These are phyloP conservation scores for Oenanthe melanoleuca DNA, from an alignment of 2,113 vertebrate genomes.

Conservation along the genomic window DNA sequence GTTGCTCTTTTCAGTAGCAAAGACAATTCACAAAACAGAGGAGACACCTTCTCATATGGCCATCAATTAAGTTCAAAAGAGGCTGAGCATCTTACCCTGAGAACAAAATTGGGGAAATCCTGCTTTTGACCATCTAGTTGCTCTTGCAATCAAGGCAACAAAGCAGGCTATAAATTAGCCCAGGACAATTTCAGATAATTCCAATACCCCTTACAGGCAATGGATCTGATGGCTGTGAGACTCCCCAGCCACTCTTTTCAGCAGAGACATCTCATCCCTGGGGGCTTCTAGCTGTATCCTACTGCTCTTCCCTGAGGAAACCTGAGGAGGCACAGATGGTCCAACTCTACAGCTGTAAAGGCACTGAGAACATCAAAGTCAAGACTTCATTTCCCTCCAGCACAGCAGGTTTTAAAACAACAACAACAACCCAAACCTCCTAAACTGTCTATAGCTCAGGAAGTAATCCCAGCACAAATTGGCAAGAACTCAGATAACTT, in stretches of 20 bases:
- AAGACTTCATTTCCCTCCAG: constrained; percentile 35
- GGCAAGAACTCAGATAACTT: constrained; percentile 8
- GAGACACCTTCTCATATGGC: neutral
- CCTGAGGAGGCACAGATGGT: neutral
- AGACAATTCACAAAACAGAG: neutral
- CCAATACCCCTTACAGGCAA: neutral
- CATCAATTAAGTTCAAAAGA: neutral
- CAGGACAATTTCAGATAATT: neutral
- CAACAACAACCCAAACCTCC: neutral
- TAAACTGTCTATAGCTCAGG: constrained; percentile 17
- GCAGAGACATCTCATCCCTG: neutral
- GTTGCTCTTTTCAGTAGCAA: neutral
- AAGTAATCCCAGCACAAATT: constrained; percentile 15
- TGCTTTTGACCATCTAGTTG: neutral
- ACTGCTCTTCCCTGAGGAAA: constrained; percentile 1
- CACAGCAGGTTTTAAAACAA: constrained; percentile 33
- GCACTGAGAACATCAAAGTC: constrained; percentile 37
- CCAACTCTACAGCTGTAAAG: constrained; percentile 6
- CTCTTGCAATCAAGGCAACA: neutral
- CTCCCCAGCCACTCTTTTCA: neutral
- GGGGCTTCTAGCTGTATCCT: neutral
- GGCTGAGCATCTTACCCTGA: neutral
- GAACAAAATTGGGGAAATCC: neutral
- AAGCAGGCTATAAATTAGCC: neutral
- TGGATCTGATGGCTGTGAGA: neutral